Evolutionary conservation across 2,113 vertebrate species (phyloP).

Genomic region (Spermophilus dauricus): DNA sequence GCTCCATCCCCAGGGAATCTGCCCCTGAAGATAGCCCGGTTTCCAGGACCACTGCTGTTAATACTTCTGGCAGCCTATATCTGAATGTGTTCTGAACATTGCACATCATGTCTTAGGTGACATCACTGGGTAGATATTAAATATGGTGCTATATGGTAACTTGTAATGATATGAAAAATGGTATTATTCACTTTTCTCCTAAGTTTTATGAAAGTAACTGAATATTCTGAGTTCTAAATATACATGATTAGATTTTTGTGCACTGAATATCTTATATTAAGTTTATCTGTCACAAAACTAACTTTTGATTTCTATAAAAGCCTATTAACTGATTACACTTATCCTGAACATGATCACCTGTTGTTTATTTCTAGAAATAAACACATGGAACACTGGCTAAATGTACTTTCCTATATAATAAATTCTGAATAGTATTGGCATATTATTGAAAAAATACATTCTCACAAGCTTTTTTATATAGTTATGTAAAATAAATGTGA

Average conservation of each 20-base stretch:
- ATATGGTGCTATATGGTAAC: neutral
- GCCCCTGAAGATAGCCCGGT: neutral
- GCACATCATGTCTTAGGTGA: neutral
- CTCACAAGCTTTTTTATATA: neutral
- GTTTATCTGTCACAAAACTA: neutral
- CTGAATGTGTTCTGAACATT: neutral
- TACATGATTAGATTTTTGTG: neutral
- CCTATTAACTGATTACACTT: neutral
- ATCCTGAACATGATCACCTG: neutral
- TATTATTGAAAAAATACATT: neutral
- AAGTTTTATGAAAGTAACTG: constrained; percentile 22
- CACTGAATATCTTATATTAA: constrained; percentile 13
- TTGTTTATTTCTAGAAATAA: constrained; percentile 43
- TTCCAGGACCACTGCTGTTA: neutral
- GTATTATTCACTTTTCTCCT: neutral
- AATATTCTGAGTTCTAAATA: constrained; percentile 54
- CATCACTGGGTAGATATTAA: neutral
- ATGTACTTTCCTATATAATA: constrained; percentile 32
- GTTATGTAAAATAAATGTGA: constrained; percentile 45
- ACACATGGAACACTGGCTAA: neutral
- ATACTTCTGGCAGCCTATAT: neutral
- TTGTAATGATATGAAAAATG: neutral
- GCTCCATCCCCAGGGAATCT: neutral
- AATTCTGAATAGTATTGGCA: constrained; percentile 14
- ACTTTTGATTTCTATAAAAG: constrained; percentile 41